phyloP scores from a whole-genome alignment of 2,113 vertebrate genomes.

The Crotophaga sulcirostris region DNA sequence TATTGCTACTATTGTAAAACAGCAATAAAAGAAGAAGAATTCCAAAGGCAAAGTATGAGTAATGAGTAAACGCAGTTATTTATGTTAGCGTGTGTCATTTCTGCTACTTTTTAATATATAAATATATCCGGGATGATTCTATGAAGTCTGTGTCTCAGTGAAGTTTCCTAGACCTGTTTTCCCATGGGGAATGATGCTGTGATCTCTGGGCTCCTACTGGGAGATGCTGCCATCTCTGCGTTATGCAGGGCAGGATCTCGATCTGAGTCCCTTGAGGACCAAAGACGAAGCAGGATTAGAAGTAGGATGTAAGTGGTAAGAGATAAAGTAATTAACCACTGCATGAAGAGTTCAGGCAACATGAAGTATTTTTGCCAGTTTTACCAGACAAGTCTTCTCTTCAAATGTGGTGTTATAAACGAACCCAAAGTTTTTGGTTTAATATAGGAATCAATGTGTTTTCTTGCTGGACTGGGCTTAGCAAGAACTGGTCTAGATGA shows the following conservation, averaged over 20 bases:
- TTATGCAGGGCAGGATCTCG: not conserved
- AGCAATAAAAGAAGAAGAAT: conserved; percentile 4
- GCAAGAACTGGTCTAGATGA: not conserved
- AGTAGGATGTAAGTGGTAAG: not conserved
- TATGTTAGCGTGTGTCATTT: not conserved
- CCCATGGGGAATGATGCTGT: not conserved
- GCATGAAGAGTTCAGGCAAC: not conserved
- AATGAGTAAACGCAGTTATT: not conserved
- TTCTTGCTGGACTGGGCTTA: not conserved
- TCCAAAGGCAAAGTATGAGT: not conserved
- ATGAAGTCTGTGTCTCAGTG: not conserved
- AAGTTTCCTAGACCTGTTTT: not conserved
- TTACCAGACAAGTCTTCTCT: not conserved
- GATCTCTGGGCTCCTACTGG: not conserved
- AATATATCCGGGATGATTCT: not conserved
- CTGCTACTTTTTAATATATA: not conserved
- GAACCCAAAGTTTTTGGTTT: not conserved
- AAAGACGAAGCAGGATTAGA: not conserved
- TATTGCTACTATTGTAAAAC: not conserved
- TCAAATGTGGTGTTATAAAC: not conserved
- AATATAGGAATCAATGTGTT: not conserved
- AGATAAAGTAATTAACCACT: not conserved
- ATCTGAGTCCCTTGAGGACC: not conserved
- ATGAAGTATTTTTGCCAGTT: not conserved
- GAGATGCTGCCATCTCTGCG: not conserved